Percentiles rank a stretch among this genome's conserved stretches.
Conservation (phyloP, 2,113 vertebrate genomes). For the Chlamydotis undulata region DNA sequence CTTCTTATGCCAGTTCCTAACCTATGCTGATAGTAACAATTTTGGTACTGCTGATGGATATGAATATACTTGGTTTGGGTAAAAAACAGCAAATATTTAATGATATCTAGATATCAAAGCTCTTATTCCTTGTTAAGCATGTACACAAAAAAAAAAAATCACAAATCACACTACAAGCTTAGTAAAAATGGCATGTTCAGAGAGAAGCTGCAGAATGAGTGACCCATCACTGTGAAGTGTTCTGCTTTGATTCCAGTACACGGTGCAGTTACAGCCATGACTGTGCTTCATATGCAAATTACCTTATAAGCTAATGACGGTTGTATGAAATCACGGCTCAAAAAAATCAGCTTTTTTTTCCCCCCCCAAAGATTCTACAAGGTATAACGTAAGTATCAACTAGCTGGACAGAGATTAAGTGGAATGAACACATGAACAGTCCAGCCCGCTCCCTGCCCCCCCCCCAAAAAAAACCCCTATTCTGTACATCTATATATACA, state of each 20-base stretch:
- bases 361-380: not conserved
- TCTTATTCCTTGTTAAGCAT: not conserved
- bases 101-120: not conserved
- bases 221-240: not conserved
- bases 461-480: not conserved
- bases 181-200: not conserved
- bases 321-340: not conserved
- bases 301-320: not conserved
- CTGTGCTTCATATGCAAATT: not conserved
- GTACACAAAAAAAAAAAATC: too few relatives aligned
- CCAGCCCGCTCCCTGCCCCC: not conserved
- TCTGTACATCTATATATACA: accelerated
- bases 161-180: not conserved
- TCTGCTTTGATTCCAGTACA: not conserved
- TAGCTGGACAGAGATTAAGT: not conserved
- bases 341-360: not conserved
- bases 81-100: not conserved
- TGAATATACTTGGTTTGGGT: not conserved
- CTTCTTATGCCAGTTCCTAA: not conserved
- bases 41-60: not conserved
- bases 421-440: not conserved
- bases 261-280: not conserved
- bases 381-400: not conserved
- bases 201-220: not conserved
- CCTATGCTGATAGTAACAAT: not conserved